These are phyloP conservation scores for Neoniphon sammara DNA, from an alignment of 2,797 vertebrate species.

Conservation along the genomic window DNA sequence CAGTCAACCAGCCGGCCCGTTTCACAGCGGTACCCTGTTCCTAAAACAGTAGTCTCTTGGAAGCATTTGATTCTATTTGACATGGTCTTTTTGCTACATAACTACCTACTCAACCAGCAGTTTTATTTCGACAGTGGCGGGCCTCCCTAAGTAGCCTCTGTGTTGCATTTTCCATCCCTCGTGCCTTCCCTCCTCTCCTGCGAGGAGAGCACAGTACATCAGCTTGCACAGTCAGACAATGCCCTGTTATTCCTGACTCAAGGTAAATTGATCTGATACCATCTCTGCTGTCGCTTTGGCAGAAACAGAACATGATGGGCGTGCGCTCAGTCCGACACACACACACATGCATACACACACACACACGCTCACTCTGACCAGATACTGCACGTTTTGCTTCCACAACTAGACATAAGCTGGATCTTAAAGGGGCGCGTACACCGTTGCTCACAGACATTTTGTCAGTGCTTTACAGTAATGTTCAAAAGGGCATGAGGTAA, in stretches of 20 bases:
- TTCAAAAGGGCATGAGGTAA: conserved; percentile 57
- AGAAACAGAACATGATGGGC: conserved; percentile 57
- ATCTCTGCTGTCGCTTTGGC: conserved; percentile 60
- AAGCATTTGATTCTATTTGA: conserved; percentile 64
- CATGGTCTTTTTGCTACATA: conserved; percentile 57
- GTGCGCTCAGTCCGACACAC: not conserved
- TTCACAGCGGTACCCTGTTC: conserved; percentile 24
- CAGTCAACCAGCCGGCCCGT: conserved; percentile 46
- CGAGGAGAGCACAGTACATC: conserved; percentile 36
- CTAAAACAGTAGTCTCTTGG: conserved; percentile 40
- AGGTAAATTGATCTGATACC: conserved; percentile 57
- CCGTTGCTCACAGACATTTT: conserved; percentile 54
- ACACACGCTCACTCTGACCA: conserved; percentile 28
- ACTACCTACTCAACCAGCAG: conserved; percentile 27
- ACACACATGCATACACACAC: conserved; percentile 13
- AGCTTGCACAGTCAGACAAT: conserved; percentile 49
- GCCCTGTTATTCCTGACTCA: conserved; percentile 64
- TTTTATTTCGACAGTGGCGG: conserved; percentile 3
- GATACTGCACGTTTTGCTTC: conserved; percentile 45
- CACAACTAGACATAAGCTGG: conserved; percentile 55
- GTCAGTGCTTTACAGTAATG: conserved; percentile 52
- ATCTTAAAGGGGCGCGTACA: conserved; percentile 58
- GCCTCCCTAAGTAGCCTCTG: conserved; percentile 8
- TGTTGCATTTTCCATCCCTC: conserved; percentile 10
- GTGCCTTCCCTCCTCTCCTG: conserved; percentile 21